Evolutionary conservation across 2,888 invertebrate species (phyloP), one percentile per base, ranked within the genome.

Genomic region (Spodoptera picta): DNA sequence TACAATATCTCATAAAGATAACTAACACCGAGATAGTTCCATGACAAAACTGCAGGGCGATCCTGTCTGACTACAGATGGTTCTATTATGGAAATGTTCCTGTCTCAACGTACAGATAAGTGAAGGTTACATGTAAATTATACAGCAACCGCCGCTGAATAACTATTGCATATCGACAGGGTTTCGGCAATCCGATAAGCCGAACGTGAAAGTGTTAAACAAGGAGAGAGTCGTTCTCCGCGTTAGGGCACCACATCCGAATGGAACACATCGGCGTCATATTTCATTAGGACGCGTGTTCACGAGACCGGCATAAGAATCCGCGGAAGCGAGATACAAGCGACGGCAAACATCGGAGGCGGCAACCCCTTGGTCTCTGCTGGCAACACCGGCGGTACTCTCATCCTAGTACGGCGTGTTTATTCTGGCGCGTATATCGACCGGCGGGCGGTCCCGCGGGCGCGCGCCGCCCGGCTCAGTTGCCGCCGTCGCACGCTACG

Each of bases 371-470:
- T 65, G 73, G 57, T 65, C 60, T 63, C 77, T 71, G 83, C 85
- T 89, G 90, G 92, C 88, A 92, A 91, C 89, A 88, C 83, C 80
- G 86, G 80, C 79, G 84, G 84, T 87, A 84, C 86, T 83, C 83
- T 76, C 79, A 80, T 87, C 82, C 86, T 87, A 86, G 92, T 92
- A 91, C 92, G 91, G 89, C 85, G 90, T 94, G 94, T 94, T 94
- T 93, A 92, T 93, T 93, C 94, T 93, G 90, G 89, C 91, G 88
- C 92, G 92, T 90, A 88, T 94, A 94, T 94, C 94, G 94, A 94
- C 92, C 94, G 90, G 79, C 88, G 84, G 81, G 80, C 75, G 82
- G 75, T 63, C 79, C 80, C 72, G 85, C 82, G 85, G 81, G 89
- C 90, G 90, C 88, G 90, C 90, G 90, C 90, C 89, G 88, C 85